Evolutionary conservation across 2,888 invertebrate genomes (phyloP).

Genomic region (Keiferia lycopersicella): DNA sequence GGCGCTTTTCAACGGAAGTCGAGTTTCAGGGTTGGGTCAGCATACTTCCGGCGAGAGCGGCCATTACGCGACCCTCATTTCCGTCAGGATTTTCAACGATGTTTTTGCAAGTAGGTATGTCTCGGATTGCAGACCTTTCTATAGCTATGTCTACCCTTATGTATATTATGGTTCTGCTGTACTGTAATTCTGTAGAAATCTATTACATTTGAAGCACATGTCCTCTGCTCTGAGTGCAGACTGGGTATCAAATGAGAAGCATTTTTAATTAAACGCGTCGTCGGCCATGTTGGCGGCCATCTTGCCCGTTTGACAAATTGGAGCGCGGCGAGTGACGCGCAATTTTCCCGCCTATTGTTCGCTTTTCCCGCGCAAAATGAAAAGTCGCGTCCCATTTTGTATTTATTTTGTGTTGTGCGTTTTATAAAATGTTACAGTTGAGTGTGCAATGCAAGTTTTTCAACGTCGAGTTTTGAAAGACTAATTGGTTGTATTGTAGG

Average conservation of each 20-base stretch:
- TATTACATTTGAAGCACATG: conserved; percentile 43
- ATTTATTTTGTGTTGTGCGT: conserved; percentile 57
- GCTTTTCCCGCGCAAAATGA: conserved; percentile 78
- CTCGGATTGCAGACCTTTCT: not conserved
- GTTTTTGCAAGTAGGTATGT: not conserved
- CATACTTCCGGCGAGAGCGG: conserved; percentile 49
- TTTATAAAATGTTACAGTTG: conserved; percentile 60
- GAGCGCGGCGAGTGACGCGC: conserved; percentile 79
- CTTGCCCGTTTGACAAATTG: conserved; percentile 81
- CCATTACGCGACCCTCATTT: conserved; percentile 63
- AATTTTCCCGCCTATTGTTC: conserved; percentile 81
- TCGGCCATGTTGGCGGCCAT: conserved; percentile 59
- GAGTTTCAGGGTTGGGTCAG: conserved; percentile 31
- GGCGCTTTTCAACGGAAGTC: conserved; percentile 43
- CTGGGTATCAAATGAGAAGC: conserved; percentile 69
- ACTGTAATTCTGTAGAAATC: not conserved
- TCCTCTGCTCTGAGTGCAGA: conserved; percentile 47
- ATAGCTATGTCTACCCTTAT: not conserved
- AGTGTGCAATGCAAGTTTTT: conserved; percentile 49
- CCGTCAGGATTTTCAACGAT: conserved; percentile 47
- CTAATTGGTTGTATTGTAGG: conserved; percentile 35
- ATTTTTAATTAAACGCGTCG: conserved; percentile 77
- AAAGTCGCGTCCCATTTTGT: conserved; percentile 71
- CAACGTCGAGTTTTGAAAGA: conserved; percentile 50
- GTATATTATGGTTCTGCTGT: too few relatives aligned